Conservation (phyloP, 2,888 invertebrate species). For the Dasypolia templi region DNA sequence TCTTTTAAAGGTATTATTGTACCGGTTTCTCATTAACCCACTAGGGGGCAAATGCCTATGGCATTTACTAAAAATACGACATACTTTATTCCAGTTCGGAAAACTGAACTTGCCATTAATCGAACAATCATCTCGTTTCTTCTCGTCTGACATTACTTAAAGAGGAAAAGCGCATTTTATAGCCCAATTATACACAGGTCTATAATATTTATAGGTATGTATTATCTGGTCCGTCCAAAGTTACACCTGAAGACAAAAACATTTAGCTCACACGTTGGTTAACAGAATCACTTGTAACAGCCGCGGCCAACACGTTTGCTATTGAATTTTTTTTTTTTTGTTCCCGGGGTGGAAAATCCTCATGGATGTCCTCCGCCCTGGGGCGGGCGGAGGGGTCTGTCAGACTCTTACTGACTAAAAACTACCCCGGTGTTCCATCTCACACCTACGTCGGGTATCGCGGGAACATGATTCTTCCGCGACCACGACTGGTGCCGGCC, state of each 20-base stretch:
- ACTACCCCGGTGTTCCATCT: too few relatives aligned
- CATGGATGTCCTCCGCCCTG: too few relatives aligned
- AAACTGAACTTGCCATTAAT: neutral
- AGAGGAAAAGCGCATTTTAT: neutral
- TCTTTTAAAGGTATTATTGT: neutral
- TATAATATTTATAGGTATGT: too few relatives aligned
- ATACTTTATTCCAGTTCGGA: neutral
- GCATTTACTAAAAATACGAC: neutral
- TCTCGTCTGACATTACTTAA: neutral
- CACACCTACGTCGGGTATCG: too few relatives aligned
- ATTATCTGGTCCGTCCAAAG: neutral
- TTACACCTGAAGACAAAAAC: neutral
- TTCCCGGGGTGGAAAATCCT: too few relatives aligned
- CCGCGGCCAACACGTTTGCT: slow-evolving; percentile 26
- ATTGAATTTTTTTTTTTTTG: too few relatives aligned
- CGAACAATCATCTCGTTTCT: neutral
- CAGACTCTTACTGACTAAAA: too few relatives aligned
- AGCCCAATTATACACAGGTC: neutral
- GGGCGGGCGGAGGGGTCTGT: too few relatives aligned
- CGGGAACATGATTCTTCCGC: too few relatives aligned
- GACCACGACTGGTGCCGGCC: too few relatives aligned
- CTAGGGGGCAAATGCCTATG: neutral
- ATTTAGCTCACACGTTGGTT: neutral
- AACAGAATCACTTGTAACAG: slow-evolving; percentile 36
- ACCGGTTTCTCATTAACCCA: neutral